Conservation (phyloP, 53 echinoderm and acorn worm species). For the Apostichopus leukothele region DNA sequence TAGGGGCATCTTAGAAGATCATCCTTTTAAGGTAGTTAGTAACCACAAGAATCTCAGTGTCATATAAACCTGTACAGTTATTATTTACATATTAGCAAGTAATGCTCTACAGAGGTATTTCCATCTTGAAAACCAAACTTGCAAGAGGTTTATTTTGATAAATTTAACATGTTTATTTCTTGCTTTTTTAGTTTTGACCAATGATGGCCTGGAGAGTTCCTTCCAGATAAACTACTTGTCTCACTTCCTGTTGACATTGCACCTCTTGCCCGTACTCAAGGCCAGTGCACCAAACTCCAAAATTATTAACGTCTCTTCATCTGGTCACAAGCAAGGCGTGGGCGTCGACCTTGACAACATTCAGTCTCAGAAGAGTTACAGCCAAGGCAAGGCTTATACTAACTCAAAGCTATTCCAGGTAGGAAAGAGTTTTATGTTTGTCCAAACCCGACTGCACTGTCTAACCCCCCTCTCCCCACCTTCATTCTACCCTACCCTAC, state of each 20-base stretch:
- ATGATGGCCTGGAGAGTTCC: conserved; percentile 67
- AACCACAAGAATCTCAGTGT: no score
- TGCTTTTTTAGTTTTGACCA: conserved; percentile 47
- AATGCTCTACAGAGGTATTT: no score
- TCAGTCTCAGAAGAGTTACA: conserved; percentile 51
- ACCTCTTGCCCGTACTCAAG: conserved; percentile 77
- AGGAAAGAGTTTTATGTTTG: not conserved
- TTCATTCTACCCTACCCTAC: no score
- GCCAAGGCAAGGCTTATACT: conserved; percentile 32
- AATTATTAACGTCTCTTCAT: conserved; percentile 68
- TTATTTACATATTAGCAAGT: no score
- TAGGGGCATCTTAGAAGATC: no score
- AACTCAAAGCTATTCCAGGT: conserved; percentile 64
- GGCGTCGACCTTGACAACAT: conserved; percentile 42
- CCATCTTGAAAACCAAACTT: no score
- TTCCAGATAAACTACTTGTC: conserved; percentile 93
- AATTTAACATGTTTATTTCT: not conserved
- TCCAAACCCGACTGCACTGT: no score
- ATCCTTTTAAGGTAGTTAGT: no score
- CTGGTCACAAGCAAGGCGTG: conserved; percentile 48
- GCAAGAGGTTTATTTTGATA: no score
- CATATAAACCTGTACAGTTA: no score
- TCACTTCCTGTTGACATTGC: conserved; percentile 78
- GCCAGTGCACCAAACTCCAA: conserved; percentile 59
- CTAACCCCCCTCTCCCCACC: no score